Evolutionary conservation across 2,797 vertebrate species (phyloP).

Genomic region (Acomys russatus): DNA sequence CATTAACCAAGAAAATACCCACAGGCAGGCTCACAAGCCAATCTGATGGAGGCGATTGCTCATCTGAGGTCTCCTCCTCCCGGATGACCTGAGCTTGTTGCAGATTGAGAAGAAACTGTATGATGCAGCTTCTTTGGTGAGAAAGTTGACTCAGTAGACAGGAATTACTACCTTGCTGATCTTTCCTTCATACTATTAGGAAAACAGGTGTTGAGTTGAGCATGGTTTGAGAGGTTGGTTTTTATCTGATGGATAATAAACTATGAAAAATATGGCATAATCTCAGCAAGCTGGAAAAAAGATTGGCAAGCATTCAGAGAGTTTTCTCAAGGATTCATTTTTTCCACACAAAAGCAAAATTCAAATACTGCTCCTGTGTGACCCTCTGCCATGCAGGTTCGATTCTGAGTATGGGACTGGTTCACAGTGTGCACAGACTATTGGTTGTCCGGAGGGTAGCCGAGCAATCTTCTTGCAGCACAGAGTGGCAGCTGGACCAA

Average conservation of each 20-base stretch:
- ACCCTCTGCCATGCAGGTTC: not conserved
- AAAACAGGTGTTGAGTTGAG: constrained; percentile 35
- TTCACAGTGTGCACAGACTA: not conserved
- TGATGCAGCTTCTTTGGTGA: too few relatives aligned
- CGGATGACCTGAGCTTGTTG: not conserved
- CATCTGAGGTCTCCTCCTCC: not conserved
- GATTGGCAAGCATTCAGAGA: not conserved
- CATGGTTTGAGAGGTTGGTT: not conserved
- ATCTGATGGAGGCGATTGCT: not conserved
- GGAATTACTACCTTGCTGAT: not conserved
- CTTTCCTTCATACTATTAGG: not conserved
- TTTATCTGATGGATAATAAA: constrained; percentile 21
- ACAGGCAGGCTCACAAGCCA: not conserved
- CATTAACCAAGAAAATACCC: not conserved
- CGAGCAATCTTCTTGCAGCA: not conserved
- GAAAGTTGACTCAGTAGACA: not conserved
- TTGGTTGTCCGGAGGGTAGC: not conserved
- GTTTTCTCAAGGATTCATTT: constrained; percentile 47
- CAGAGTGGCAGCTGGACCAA: not conserved
- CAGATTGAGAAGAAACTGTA: not conserved
- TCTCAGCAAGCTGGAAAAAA: not conserved
- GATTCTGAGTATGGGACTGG: not conserved
- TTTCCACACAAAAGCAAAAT: constrained; percentile 46
- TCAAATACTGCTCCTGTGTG: not conserved
- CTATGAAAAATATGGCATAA: not conserved